phyloP scores from a whole-genome alignment of 2,113 vertebrate genomes.

The Tauraco erythrolophus region DNA sequence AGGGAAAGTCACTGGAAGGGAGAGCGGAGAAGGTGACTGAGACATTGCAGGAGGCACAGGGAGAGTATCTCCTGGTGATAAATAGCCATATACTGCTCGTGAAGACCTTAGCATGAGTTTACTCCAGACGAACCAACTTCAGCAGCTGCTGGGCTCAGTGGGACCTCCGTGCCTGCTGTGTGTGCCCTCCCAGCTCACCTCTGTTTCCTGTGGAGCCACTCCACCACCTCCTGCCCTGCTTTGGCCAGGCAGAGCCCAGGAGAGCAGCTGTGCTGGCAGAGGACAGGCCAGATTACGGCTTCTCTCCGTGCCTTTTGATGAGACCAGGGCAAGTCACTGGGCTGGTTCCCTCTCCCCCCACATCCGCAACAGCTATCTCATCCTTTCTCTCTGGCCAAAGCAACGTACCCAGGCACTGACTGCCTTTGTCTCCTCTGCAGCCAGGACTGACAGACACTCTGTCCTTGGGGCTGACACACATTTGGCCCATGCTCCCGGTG shows the following conservation, averaged over 20 bases:
- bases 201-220: rapidly evolving
- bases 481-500: neutral
- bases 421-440: neutral
- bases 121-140: neutral
- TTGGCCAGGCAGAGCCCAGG: neutral
- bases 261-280: neutral
- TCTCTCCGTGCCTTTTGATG: neutral
- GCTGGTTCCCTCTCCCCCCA: neutral
- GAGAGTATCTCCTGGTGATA: neutral
- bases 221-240: neutral
- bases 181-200: neutral
- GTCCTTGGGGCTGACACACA: rapidly evolving
- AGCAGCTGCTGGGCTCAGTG: neutral
- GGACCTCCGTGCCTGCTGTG: rapidly evolving
- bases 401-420: rapidly evolving
- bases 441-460: too few species aligned
- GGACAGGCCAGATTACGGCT: neutral
- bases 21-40: slow-evolving; percentile 1
- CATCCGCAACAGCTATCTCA: rapidly evolving
- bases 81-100: rapidly evolving
- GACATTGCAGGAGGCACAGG: neutral
- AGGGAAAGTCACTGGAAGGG: neutral
- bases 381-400: neutral
- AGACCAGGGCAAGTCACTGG: neutral
- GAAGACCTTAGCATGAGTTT: neutral